Conservation (phyloP, 2,113 vertebrate species). For the Eubucco bourcierii region DNA sequence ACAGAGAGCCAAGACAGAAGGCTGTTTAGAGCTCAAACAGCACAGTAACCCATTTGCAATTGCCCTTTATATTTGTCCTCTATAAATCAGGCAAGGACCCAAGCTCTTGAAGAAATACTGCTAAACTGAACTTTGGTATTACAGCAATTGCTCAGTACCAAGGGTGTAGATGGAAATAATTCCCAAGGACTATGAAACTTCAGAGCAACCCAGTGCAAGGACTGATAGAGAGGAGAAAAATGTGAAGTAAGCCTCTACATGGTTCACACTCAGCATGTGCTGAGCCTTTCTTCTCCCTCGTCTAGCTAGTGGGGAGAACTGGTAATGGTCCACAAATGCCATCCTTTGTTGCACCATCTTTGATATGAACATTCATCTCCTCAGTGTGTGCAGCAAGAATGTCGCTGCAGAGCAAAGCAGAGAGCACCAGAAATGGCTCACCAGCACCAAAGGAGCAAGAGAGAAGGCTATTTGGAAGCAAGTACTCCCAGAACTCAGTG, state of each 20-base stretch:
- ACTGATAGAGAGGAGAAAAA: neutral
- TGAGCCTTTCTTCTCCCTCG: neutral
- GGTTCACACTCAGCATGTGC: neutral
- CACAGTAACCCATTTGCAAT: conserved; percentile 28
- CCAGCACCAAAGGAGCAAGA: neutral
- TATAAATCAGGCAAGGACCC: conserved; percentile 37
- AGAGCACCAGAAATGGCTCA: neutral
- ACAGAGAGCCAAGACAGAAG: conserved; percentile 15
- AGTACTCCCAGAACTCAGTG: neutral
- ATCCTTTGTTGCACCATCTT: neutral
- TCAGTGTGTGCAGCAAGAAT: neutral
- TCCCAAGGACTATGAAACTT: neutral
- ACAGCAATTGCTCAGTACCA: neutral
- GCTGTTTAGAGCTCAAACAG: neutral
- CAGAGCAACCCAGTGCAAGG: neutral
- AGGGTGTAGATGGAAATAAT: neutral
- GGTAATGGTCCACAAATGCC: neutral
- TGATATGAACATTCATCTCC: neutral
- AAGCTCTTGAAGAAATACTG: conserved; percentile 7
- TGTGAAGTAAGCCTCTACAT: neutral
- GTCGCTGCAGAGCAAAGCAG: neutral
- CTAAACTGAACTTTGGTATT: neutral
- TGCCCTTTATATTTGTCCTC: conserved; percentile 38
- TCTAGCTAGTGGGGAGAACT: neutral
- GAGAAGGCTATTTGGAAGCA: neutral